Evolutionary conservation across 2,113 vertebrate species (phyloP), one percentile per base, ranked within the genome.

Genomic region (Cavia aperea): DNA sequence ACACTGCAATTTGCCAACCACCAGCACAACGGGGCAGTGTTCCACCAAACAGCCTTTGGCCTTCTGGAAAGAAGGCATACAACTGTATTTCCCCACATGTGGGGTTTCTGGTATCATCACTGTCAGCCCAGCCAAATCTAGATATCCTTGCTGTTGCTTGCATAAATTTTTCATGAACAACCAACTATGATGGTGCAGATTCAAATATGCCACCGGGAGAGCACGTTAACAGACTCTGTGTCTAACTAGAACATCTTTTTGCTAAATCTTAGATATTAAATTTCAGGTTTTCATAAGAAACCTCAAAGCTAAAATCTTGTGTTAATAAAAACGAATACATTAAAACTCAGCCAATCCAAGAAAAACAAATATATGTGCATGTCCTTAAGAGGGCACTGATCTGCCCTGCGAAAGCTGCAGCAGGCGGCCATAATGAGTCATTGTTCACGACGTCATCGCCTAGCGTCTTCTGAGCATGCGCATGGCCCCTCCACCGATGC

Each of bases 401-500:
- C 18, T 2, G 23, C 72, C 23, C 2, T 11, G 24, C 4, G 23
- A 46, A 46, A 49, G 73, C 43, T 49, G 19, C 19, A 21, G 3
- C 1, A 16, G n/a, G n/a, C 23, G n/a, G 19, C 3, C 4, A 4
- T 39, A 23, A 43, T 26, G 23, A 15, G 73, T 14, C 73, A 0
- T 6, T 2, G 12, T 24, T 14, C 73, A 12, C 29, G 72, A 75
- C 24, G 23, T 46, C 72, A 46, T 46, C 39, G 1, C 72, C 39
- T 3, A 1, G 70, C 21, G 4, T n/a, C 43, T n/a, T 46, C 73
- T 29, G 73, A 46, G 73, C 73, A 46, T 75, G 24, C 23, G 5
- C 24, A 3, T 26, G 23, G 11, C 43, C 68, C 19, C 8, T 39
- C 1, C 18, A 19, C 36, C 18, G 6, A 9, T 4, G 19, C 9